Evolutionary conservation across 1,140 invertebrate species (phyloP), one percentile per base, ranked within the genome.

Genomic region (Brachystomella parvula): DNA sequence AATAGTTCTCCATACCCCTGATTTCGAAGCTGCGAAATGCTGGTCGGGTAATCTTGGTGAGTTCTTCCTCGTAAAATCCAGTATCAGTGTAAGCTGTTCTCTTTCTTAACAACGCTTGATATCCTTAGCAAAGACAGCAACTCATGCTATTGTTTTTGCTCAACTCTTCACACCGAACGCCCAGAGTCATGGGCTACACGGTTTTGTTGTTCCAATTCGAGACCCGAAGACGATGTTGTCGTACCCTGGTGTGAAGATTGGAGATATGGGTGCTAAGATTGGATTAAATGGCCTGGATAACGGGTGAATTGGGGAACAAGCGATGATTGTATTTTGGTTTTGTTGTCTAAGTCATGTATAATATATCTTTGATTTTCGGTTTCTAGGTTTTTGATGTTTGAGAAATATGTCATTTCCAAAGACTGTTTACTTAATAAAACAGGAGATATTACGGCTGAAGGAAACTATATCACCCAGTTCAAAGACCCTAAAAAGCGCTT

Each of bases 71-170:
- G 44, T 44, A 1, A 30, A 21, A 47, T 21, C 9, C 9, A 15
- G 19, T 21, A 35, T 21, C 33, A n/a, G 29, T 58, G 47, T 67
- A 6, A 32, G 53, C 44, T n/a, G 3, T 29, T 62, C 29, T 28
- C 33, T 26, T 24, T 9, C 47, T 53, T 63, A 35, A 24, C 3
- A 6, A 26, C 59, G 76, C 77, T 69, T 72, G 77, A 73, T 65
- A n/a, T 70, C 79, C 80, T 68, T 74, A 84, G 88, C 89, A 65
- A 87, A 95, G 83, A 87, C 85, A 30, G 88, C 90, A 63, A 95
- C 92, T 0, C 87, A 95, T 75, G 89, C 88, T 1, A 76, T 94
- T 59, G 82, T 94, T 3, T 96, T 92, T 80, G 94, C 94, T 2
- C 90, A 96, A 78, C 80, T 97, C 33, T 85, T 87, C 74, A 89